These are phyloP conservation scores for Hyposoter didymator DNA, from an alignment of 2,888 invertebrate species.

Conservation along the genomic window DNA sequence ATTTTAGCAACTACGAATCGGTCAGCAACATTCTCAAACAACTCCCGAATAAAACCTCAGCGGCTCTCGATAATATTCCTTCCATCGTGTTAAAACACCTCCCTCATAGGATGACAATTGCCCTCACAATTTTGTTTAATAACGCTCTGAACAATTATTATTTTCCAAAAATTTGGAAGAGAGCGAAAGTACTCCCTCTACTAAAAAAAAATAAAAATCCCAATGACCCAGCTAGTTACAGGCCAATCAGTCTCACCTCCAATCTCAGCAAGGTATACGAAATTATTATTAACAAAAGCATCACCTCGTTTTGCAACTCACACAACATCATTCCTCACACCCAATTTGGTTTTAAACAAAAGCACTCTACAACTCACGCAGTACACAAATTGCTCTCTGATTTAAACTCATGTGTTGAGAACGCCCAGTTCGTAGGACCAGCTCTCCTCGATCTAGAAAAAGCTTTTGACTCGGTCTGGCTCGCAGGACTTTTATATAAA, in stretches of 20 bases:
- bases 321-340: too few species aligned
- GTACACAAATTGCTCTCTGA: background rate
- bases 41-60: too few species aligned
- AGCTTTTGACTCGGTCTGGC: slow-evolving; percentile 47
- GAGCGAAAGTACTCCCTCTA: too few species aligned
- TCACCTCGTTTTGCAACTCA: background rate
- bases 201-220: too few species aligned
- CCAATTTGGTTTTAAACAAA: slow-evolving; percentile 17
- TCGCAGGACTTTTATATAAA: slow-evolving; percentile 23
- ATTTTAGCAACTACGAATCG: background rate
- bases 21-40: background rate
- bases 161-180: too few species aligned
- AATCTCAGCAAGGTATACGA: background rate
- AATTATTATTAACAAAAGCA: background rate
- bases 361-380: background rate
- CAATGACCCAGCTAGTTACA: too few species aligned
- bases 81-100: too few species aligned
- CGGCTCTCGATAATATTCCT: too few species aligned
- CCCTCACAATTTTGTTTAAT: too few species aligned
- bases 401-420: background rate
- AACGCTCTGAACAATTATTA: too few species aligned
- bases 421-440: background rate
- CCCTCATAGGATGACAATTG: too few species aligned
- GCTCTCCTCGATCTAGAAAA: slow-evolving; percentile 41
- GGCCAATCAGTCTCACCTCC: too few species aligned